Conservation (phyloP, 2,797 vertebrate species). For the Sebastes iracundus region DNA sequence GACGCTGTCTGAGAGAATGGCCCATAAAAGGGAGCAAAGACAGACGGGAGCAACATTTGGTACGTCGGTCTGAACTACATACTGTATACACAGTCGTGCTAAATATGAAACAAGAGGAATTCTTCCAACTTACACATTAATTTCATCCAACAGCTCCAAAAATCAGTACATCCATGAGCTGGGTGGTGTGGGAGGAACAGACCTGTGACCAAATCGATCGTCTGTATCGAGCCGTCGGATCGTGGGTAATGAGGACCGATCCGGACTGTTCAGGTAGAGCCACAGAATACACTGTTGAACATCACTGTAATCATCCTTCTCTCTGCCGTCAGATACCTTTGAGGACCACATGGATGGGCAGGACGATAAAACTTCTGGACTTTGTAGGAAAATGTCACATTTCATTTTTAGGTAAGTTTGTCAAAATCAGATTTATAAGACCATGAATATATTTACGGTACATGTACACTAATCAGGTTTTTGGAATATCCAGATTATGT, state of each 20-base stretch:
- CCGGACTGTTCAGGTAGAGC: background rate
- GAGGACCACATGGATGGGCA: constrained; percentile 89
- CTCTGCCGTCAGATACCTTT: constrained; percentile 83
- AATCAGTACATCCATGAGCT: constrained; percentile 84
- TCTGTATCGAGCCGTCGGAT: constrained; percentile 88
- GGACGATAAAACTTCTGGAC: constrained; percentile 87
- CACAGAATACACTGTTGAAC: background rate
- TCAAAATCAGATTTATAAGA: background rate
- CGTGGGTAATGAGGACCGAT: constrained; percentile 79
- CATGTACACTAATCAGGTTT: no score
- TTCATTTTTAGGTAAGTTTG: constrained; percentile 81
- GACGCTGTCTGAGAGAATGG: constrained; percentile 86
- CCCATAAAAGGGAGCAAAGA: constrained; percentile 84
- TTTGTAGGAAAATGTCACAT: constrained; percentile 85
- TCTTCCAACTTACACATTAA: background rate
- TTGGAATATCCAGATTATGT: no score
- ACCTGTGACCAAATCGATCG: constrained; percentile 86
- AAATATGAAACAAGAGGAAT: background rate
- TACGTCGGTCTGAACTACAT: constrained; percentile 55
- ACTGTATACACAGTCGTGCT: background rate
- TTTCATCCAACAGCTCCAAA: constrained; percentile 87
- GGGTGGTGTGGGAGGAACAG: constrained; percentile 93
- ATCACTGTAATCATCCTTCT: background rate
- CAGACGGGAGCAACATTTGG: constrained; percentile 87
- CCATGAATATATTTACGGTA: background rate